Conservation (phyloP, 2,888 invertebrate species). For the Stictocephala bisonia region DNA sequence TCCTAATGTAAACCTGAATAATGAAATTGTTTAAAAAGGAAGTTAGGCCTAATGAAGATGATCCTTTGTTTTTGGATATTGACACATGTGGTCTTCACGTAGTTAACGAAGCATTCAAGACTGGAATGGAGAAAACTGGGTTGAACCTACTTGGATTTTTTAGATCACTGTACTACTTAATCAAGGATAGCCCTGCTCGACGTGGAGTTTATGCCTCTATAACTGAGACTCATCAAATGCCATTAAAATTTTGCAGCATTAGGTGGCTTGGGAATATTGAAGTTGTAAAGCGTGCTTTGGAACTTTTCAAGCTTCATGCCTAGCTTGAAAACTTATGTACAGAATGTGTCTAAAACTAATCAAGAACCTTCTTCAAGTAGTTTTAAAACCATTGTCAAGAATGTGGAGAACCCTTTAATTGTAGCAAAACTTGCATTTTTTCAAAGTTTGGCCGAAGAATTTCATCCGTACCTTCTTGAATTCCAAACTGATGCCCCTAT, state of each 20-base stretch:
- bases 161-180: constrained; percentile 41
- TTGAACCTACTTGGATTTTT: constrained; percentile 38
- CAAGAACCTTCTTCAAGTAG: background rate
- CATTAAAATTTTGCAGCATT: constrained; percentile 45
- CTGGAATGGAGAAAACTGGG: constrained; percentile 6
- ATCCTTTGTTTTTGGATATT: background rate
- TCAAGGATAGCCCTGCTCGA: no score
- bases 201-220: constrained; percentile 30
- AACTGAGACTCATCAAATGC: constrained; percentile 33
- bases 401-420: constrained; percentile 39
- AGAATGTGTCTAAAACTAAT: no score
- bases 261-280: constrained; percentile 46
- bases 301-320: constrained; percentile 34
- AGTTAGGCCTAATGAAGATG: background rate
- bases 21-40: constrained; percentile 22
- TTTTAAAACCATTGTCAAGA: constrained; percentile 2
- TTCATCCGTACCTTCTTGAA: constrained; percentile 41
- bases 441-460: constrained; percentile 38
- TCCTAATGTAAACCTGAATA: constrained; percentile 41
- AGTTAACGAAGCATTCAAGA: constrained; percentile 17
- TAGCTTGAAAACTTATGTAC: constrained; percentile 36
- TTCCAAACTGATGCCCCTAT: constrained; percentile 44
- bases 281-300: constrained; percentile 48
- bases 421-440: constrained; percentile 46
- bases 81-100: constrained; percentile 18